A percentile compares a stretch with the other conserved stretches of the same genome.
Conservation (phyloP, 1,140 invertebrate species). For the Cataglyphis hispanica region DNA sequence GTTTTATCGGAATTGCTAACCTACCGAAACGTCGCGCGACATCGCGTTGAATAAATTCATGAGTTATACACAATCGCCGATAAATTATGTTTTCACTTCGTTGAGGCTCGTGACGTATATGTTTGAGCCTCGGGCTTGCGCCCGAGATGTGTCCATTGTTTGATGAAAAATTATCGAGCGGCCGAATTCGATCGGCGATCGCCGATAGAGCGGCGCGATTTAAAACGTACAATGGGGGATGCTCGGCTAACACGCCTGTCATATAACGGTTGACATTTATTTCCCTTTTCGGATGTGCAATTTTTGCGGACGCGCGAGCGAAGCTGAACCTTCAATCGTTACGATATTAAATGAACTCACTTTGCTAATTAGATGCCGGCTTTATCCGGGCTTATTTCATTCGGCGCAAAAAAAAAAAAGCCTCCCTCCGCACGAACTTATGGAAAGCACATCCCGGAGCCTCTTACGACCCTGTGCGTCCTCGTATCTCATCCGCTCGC, state of each 20-base stretch:
- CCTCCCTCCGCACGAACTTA: slow-evolving; percentile 35
- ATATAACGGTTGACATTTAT: slow-evolving; percentile 38
- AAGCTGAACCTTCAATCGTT: slow-evolving; percentile 12
- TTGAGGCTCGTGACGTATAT: slow-evolving; percentile 65
- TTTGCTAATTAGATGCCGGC: slow-evolving; percentile 42
- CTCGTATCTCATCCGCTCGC: slow-evolving; percentile 17
- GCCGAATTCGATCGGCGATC: slow-evolving; percentile 37
- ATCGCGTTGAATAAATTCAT: slow-evolving; percentile 73
- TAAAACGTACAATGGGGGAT: slow-evolving; percentile 41
- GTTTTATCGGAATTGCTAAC: slow-evolving; percentile 62
- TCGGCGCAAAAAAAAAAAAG: neutral
- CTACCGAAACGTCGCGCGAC: slow-evolving; percentile 44
- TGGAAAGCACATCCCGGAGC: slow-evolving; percentile 7
- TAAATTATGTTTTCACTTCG: slow-evolving; percentile 69
- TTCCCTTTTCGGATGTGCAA: slow-evolving; percentile 26
- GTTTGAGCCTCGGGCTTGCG: slow-evolving; percentile 49
- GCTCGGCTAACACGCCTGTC: slow-evolving; percentile 41
- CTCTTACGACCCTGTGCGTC: slow-evolving; percentile 38
- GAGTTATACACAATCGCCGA: slow-evolving; percentile 69
- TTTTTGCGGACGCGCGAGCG: slow-evolving; percentile 18
- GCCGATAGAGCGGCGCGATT: slow-evolving; percentile 37
- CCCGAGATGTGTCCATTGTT: slow-evolving; percentile 53
- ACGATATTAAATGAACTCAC: slow-evolving; percentile 43
- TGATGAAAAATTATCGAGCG: slow-evolving; percentile 32
- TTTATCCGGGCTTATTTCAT: neutral